Conservation (phyloP, 1,140 invertebrate species). For the Ericerus pela region DNA sequence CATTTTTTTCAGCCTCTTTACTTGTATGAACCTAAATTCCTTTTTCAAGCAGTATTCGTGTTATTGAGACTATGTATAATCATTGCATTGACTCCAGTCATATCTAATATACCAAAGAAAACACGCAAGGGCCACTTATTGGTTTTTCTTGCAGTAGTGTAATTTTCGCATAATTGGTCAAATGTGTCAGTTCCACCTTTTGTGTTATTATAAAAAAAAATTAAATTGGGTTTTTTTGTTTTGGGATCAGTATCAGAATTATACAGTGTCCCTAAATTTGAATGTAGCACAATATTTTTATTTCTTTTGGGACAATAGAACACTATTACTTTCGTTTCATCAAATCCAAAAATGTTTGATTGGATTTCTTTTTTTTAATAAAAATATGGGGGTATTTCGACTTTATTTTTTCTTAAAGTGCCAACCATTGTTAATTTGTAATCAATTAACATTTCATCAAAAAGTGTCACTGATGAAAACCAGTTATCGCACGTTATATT, state of each 20-base stretch:
- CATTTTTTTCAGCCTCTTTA: too few species aligned
- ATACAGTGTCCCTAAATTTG: slow-evolving; percentile 22
- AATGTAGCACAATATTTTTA: slow-evolving; percentile 27
- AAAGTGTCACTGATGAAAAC: slow-evolving; percentile 26
- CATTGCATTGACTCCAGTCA: slow-evolving; percentile 1
- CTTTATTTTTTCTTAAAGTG: slow-evolving; percentile 19
- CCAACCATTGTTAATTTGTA: slow-evolving; percentile 18
- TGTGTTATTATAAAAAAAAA: slow-evolving; percentile 30
- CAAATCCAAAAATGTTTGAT: slow-evolving; percentile 13
- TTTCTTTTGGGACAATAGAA: slow-evolving; percentile 20
- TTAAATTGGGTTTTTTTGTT: slow-evolving; percentile 28
- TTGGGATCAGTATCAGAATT: slow-evolving; percentile 18
- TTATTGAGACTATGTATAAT: not conserved
- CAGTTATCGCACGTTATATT: slow-evolving; percentile 30
- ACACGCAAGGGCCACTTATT: slow-evolving; percentile 27
- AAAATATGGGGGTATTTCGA: slow-evolving; percentile 18
- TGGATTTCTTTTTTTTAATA: not conserved
- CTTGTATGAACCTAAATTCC: too few species aligned
- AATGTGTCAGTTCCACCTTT: slow-evolving; percentile 34
- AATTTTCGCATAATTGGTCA: slow-evolving; percentile 24
- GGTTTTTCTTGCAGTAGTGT: slow-evolving; percentile 14
- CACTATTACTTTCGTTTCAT: slow-evolving; percentile 15
- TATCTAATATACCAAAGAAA: slow-evolving; percentile 24
- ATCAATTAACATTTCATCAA: slow-evolving; percentile 24
- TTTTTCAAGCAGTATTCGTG: too few species aligned